Base-by-base conservation (phyloP, 2,797 vertebrate genomes). In the Rhabdophis nuchalis region DNA sequence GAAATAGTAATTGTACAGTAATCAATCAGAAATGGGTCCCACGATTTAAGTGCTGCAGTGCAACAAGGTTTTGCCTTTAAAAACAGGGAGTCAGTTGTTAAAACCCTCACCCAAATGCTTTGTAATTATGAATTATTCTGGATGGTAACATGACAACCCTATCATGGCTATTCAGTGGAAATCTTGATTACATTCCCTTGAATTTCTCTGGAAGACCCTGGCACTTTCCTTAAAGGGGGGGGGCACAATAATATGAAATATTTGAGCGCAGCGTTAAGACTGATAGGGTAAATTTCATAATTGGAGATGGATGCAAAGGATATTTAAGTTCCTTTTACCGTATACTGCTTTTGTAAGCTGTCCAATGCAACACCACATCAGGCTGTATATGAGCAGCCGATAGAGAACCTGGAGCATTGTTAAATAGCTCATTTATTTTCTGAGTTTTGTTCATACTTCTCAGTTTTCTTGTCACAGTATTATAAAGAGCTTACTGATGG, bases 381-480 rank as follows among this genome's bases (percentile, higher is more conserved):
- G 72, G 36, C 68, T 64, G 56, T 90, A 82, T 90, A 52, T 88
- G 32, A 90, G 8, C n/a, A 56, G 50, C 29, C 20, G 56, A 68
- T 61, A 58, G 89, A 90, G 88, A 87, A 88, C 86, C 11, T 90
- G 12, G 32, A 88, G 18, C 56, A 85, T 72, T 25, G 86, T 85
- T 93, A 90, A 90, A 64, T 88, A 50, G 46, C 53, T 87, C 8
- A 36, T 93, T 93, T 90, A 88, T 88, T 53, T 88, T 61, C 56
- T 88, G 25, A 36, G 60, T 20, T 32, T 90, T 92, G 56, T 18
- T 52, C 52, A 4, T 1, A 36, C 85, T 92, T 92, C 14, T 88
- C 32, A 89, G 50, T 1, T 9, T 18, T 41, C 72, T 85, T 88
- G 56, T 3, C n/a, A 87, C n/a, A 86, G 27, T 2, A 5, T 64